A percentile compares a stretch with the other conserved stretches of the same genome.
These are phyloP conservation scores for Brachyptera putata DNA, from an alignment of 2,888 invertebrate genomes.

Conservation along the genomic window DNA sequence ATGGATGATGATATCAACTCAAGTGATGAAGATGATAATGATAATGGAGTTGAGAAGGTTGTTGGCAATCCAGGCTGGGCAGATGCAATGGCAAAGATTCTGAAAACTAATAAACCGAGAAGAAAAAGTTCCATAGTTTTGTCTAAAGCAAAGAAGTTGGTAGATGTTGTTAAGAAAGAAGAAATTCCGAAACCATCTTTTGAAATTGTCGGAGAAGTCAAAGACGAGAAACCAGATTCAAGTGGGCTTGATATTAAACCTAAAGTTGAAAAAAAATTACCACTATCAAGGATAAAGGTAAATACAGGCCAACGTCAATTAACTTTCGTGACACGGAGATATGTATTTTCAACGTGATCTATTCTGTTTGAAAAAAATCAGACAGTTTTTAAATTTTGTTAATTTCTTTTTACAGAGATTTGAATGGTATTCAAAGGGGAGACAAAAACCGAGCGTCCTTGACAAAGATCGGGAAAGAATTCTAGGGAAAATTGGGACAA, in stretches of 20 bases:
- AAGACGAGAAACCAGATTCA: slow-evolving; percentile 42
- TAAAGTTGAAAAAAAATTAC: slow-evolving; percentile 25
- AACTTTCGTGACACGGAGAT: too few species aligned
- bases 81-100: slow-evolving; percentile 74
- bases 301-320: slow-evolving; percentile 14
- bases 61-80: slow-evolving; percentile 68
- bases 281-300: not conserved
- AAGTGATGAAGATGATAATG: slow-evolving; percentile 11
- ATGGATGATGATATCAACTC: too few species aligned
- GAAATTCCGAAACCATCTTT: slow-evolving; percentile 54
- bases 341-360: too few species aligned
- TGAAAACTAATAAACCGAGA: slow-evolving; percentile 69
- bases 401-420: slow-evolving; percentile 49
- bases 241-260: slow-evolving; percentile 26
- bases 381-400: not conserved
- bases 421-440: slow-evolving; percentile 56
- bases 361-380: too few species aligned
- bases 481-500: slow-evolving; percentile 78
- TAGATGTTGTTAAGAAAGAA: slow-evolving; percentile 49
- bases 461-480: slow-evolving; percentile 74
- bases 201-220: slow-evolving; percentile 60
- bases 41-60: not conserved
- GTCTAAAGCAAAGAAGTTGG: slow-evolving; percentile 72
- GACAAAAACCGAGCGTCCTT: slow-evolving; percentile 69
- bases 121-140: slow-evolving; percentile 69